Percentiles rank a stretch among this genome's conserved stretches.
These are phyloP conservation scores for Trachelus troglodyta DNA, from an alignment of 2,888 invertebrate genomes.

Conservation along the genomic window DNA sequence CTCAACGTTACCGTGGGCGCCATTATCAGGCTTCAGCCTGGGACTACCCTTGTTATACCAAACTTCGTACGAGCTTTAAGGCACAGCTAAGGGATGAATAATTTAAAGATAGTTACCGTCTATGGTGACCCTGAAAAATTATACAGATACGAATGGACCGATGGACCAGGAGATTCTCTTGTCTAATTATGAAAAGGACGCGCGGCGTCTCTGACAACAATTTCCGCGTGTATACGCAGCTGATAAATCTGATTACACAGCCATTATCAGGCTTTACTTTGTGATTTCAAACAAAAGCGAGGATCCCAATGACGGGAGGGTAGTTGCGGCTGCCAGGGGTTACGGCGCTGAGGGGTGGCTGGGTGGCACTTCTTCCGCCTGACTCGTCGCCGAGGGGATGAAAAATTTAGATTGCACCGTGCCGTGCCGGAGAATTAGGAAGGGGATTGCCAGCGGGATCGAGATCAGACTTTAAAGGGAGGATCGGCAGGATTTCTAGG, in stretches of 20 bases:
- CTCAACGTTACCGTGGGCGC: neutral
- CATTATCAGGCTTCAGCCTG: neutral
- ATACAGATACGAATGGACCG: neutral
- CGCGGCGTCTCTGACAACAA: constrained; percentile 8
- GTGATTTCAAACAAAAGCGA: constrained; percentile 51
- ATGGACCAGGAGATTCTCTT: neutral
- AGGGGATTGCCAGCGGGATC: neutral
- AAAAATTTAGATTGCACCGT: constrained; percentile 70
- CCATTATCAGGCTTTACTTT: constrained; percentile 45
- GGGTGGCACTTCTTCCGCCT: constrained; percentile 58
- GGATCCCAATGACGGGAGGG: constrained; percentile 19
- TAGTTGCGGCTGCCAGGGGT: constrained; percentile 23
- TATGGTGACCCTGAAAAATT: neutral
- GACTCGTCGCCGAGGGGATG: constrained; percentile 58
- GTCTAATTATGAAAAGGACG: neutral
- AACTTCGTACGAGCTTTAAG: neutral
- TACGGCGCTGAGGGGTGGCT: constrained; percentile 22
- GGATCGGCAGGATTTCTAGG: neutral
- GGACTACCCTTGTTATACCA: neutral
- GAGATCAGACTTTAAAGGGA: neutral
- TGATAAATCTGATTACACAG: constrained; percentile 44
- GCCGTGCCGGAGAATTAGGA: neutral
- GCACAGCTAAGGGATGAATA: neutral
- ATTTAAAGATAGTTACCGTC: neutral
- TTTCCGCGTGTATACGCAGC: constrained; percentile 33